Conservation (phyloP, 2,113 vertebrate species). For the Oxyura jamaicensis region DNA sequence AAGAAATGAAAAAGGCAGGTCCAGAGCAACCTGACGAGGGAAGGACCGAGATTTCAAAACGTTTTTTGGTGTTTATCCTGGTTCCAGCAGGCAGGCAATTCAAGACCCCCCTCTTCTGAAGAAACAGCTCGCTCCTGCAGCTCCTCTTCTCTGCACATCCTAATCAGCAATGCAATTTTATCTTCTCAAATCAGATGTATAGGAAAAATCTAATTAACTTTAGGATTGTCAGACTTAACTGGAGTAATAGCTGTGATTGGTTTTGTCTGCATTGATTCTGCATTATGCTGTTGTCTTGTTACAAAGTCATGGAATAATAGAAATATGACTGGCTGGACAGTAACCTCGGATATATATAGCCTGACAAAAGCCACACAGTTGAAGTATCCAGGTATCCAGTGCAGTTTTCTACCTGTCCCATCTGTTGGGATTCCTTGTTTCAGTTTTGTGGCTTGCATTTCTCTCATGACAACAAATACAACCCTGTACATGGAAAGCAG, state of each 20-base stretch:
- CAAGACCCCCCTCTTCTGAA: not conserved
- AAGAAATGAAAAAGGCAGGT: not conserved
- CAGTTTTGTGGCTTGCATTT: not conserved
- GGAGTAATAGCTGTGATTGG: not conserved
- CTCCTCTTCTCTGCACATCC: not conserved
- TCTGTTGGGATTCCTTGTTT: not conserved
- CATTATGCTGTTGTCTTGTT: not conserved
- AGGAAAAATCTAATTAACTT: not conserved
- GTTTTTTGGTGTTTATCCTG: not conserved
- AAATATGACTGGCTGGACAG: not conserved
- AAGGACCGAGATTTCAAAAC: not conserved
- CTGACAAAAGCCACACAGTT: not conserved
- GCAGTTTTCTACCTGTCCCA: not conserved
- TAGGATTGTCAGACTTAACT: not conserved
- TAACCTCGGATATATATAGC: not conserved
- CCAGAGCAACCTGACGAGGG: not conserved
- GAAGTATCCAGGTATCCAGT: not conserved
- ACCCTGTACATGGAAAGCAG: accelerated
- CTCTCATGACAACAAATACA: not conserved
- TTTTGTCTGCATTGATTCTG: not conserved
- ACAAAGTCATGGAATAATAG: not conserved
- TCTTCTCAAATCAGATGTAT: not conserved
- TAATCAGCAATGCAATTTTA: too few species aligned
- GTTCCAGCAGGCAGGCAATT: not conserved
- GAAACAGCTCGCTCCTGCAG: not conserved